Base-by-base conservation (phyloP, 2,888 invertebrate species). In the Belgica antarctica region DNA sequence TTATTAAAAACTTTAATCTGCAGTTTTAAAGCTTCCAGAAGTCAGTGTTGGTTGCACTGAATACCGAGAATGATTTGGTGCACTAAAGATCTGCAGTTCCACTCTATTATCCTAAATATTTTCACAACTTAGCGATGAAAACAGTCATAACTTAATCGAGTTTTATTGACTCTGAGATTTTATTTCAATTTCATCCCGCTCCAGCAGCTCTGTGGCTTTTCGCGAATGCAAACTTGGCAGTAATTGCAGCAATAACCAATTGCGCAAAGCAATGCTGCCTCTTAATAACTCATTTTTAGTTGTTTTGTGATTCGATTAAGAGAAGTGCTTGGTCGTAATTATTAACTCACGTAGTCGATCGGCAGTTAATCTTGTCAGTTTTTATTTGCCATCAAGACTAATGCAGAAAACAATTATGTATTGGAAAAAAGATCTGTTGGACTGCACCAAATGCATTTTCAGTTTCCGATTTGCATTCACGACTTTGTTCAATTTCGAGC, bases 361-460 rank as follows among this genome's bases (percentile, higher is more conserved):
- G n/a, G 52, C 41, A 41, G 41, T 41, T 41, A 41, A 41, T 41
- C 41, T 52, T 52, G 12, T 19, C 22, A 7, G 3, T 22, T 22
- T 52, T 52, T 52, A 52, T 52, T 52, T 15, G 15, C 31, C 5
- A 15, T 41, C 41, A 15, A n/a, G n/a, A n/a, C 34, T 31, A 52
- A 52, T 52, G 24, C 25, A 27, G 28, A 61, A 24, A 61, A n/a
- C 61, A 24, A 61, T 61, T 61, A 61, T 28, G 27, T 61, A 61
- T 61, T 61, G 27, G 61, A 7, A 61, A 61, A 61, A 24, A 15
- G 17, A 24, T 25, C 15, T 31, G 28, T 61, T 15, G 28, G 8
- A 52, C 22, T 22, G 52, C 52, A n/a, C 22, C 22, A 22, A 52
- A 52, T 52, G n/a, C 17, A 52, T 52, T 52, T 22, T 52, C 22